These are phyloP conservation scores for Scyliorhinus canicula DNA, from an alignment of 2,797 vertebrate species.

Conservation along the genomic window DNA sequence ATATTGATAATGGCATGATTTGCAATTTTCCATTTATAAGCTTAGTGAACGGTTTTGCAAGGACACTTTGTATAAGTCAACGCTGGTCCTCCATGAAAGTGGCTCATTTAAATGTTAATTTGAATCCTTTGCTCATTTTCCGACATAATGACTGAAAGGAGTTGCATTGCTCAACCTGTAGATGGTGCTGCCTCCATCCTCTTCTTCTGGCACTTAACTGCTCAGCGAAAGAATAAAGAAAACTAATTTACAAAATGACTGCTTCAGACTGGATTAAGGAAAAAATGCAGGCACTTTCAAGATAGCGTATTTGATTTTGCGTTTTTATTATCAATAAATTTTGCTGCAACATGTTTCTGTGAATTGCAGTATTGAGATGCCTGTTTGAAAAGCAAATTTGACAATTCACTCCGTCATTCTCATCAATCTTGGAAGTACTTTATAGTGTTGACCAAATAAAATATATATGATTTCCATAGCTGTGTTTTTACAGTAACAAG, in stretches of 20 bases:
- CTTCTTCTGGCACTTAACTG: not conserved
- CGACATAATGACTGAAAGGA: not conserved
- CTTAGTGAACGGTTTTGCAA: not conserved
- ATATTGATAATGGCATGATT: not conserved
- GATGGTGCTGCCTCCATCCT: not conserved
- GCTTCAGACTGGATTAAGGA: not conserved
- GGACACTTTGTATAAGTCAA: not conserved
- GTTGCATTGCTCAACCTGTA: not conserved
- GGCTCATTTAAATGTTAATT: not conserved
- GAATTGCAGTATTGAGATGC: not conserved
- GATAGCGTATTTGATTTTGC: not conserved
- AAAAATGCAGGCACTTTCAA: not conserved
- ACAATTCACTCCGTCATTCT: not conserved
- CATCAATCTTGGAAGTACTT: not conserved
- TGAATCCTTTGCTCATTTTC: not conserved
- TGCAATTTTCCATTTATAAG: not conserved
- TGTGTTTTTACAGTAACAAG: not conserved
- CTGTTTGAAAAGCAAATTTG: not conserved
- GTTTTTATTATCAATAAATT: not conserved
- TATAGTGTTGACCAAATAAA: not conserved
- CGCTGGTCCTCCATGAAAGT: not conserved
- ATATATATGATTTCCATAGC: not conserved
- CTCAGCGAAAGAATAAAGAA: not conserved
- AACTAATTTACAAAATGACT: not conserved
- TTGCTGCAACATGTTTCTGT: not conserved